phyloP scores from a whole-genome alignment of 2,888 invertebrate genomes.

The Drosophila setosimentum region DNA sequence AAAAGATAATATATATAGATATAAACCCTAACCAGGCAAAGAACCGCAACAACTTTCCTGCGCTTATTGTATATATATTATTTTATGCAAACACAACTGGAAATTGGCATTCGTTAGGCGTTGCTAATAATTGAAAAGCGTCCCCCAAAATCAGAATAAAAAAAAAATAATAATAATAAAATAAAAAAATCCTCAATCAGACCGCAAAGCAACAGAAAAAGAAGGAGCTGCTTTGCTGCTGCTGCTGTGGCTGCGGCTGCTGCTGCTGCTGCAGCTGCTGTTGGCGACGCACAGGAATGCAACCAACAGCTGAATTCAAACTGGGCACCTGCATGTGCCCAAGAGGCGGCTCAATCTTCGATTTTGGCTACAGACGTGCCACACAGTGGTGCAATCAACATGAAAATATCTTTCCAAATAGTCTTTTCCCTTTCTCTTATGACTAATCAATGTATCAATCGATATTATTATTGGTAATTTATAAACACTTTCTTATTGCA shows the following conservation, averaged over 20 bases:
- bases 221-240: conserved; percentile 31
- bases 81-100: conserved; percentile 69
- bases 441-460: neutral
- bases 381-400: conserved; percentile 32
- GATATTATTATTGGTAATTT: too few species aligned
- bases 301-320: conserved; percentile 23
- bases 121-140: conserved; percentile 77
- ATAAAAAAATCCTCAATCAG: conserved; percentile 49
- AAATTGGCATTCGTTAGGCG: conserved; percentile 78
- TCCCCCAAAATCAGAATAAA: conserved; percentile 37
- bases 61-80: conserved; percentile 36
- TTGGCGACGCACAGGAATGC: conserved; percentile 69
- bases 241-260: neutral
- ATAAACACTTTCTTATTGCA: neutral
- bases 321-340: conserved; percentile 59
- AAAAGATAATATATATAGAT: neutral
- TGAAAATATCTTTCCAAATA: neutral
- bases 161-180: conserved; percentile 9
- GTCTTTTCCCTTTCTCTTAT: conserved; percentile 8
- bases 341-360: conserved; percentile 19
- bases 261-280: conserved; percentile 23
- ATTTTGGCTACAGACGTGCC: conserved; percentile 13
- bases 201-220: conserved; percentile 52
- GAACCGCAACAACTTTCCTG: conserved; percentile 73
- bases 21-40: neutral